Base-by-base conservation (phyloP, 1,140 invertebrate genomes). In the Zaprionus vittiger region DNA sequence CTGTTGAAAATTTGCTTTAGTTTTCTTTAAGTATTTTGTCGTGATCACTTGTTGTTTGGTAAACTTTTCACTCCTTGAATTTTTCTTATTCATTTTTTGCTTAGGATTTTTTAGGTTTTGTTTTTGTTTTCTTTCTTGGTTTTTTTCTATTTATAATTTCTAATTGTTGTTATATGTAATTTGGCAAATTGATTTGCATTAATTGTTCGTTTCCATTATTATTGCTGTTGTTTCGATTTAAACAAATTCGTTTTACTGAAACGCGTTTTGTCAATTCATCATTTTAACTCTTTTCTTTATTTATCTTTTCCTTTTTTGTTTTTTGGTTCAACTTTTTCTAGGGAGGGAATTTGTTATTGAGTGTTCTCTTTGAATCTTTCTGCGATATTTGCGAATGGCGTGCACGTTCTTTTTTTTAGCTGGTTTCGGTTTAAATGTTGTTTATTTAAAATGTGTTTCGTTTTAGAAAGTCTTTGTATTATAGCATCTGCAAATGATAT, bases 221-320 rank as follows among this genome's bases (percentile, higher is more conserved):
- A 70, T 87, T 84, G 78, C 75, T 73, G 84, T 84, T 77, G 54
- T 49, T 59, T 56, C 69, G 41, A 54, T 75, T 81, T 71, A 81
- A 90, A 84, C 85, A 89, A 89, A 89, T 89, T 89, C 85, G 85
- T 90, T 74, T 84, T 73, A 54, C 67, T 89, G 85, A 89, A 89
- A 89, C 85, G 81, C 84, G 54, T 87, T 80, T 73, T 80, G 73
- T 86, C 77, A 80, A 66, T 70, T 76, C 63, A 54, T 63, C 31
- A n/a, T 38, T 56, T 54, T 81, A 77, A 61, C 67, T 63, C 31
- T 34, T 34, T 73, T 67, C 38, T 54, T 75, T 79, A 28, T 49
- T 49, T 75, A 72, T 37, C 15, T 60, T 38, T 44, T 41, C 28
- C 11, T 49, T 68, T 61, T 44, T 44, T 17, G 2, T 2, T 44